Evolutionary conservation across 2,888 invertebrate species (phyloP).

Genomic region (Ecdyonurus torrentis): DNA sequence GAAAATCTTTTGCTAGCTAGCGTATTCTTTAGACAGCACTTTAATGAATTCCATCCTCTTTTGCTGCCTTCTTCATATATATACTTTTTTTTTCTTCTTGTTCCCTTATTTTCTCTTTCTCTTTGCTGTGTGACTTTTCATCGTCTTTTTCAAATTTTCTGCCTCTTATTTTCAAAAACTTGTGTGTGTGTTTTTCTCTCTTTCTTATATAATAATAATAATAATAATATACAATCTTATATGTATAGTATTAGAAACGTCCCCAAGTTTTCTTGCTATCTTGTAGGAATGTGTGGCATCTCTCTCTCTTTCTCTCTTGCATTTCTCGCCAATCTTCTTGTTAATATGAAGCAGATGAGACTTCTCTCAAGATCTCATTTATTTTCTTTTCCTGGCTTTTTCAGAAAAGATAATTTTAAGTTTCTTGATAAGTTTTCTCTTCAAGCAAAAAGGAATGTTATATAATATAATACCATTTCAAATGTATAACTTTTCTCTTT

Average conservation of each 20-base stretch:
- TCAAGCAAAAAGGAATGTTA: neutral
- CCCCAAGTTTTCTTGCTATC: no score
- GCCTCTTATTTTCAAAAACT: neutral
- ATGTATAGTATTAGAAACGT: no score
- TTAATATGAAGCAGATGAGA: neutral
- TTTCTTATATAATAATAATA: neutral
- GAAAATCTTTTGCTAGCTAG: neutral
- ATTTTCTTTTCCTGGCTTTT: neutral
- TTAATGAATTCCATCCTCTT: slow-evolving; percentile 1
- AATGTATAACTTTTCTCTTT: no score
- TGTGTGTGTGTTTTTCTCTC: neutral
- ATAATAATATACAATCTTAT: no score
- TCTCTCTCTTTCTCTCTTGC: neutral
- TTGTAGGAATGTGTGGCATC: neutral
- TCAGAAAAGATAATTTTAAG: neutral
- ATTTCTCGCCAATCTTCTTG: neutral
- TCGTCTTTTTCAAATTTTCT: neutral
- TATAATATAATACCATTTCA: no score
- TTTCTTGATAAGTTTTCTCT: neutral
- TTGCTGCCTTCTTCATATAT: neutral
- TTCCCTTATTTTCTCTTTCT: neutral
- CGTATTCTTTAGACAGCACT: neutral
- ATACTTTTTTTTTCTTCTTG: neutral
- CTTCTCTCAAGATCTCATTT: neutral
- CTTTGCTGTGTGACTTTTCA: neutral